phyloP scores from a whole-genome alignment of 2,113 vertebrate species.

The Axis porcinus region DNA sequence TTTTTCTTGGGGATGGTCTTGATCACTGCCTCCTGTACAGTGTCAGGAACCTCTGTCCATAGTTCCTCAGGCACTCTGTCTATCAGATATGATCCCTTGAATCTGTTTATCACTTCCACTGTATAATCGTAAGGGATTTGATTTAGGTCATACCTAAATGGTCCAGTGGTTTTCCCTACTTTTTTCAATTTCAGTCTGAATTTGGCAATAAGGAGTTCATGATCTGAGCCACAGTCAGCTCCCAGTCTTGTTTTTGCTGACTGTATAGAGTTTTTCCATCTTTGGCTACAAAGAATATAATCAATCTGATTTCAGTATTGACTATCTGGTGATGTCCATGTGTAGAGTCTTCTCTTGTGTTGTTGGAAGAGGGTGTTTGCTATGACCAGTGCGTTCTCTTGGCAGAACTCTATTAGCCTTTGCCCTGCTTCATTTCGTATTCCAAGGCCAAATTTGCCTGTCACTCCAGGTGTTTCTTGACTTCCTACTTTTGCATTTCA shows the following conservation, averaged over 20 bases:
- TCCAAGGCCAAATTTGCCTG: neutral
- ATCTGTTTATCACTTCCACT: neutral
- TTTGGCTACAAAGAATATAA: neutral
- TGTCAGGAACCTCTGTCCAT: accelerated
- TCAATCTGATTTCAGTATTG: neutral
- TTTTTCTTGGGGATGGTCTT: neutral
- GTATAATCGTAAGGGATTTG: neutral
- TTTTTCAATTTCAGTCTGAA: neutral
- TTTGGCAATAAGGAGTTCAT: neutral
- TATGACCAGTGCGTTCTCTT: neutral
- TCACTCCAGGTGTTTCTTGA: neutral
- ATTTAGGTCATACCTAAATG: neutral
- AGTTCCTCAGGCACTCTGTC: neutral
- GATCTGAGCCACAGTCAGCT: neutral
- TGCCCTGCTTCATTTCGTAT: neutral
- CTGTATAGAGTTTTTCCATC: neutral
- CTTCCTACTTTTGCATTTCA: neutral
- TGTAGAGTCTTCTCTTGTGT: neutral
- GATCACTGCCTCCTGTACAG: neutral
- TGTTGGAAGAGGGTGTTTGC: neutral
- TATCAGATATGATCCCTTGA: neutral
- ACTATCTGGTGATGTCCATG: neutral
- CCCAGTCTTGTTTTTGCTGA: neutral
- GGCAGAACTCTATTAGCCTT: neutral
- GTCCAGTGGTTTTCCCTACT: neutral